Evolutionary conservation across 2,888 invertebrate species (phyloP).

Genomic region (Spatulosminthurus flaviceps): DNA sequence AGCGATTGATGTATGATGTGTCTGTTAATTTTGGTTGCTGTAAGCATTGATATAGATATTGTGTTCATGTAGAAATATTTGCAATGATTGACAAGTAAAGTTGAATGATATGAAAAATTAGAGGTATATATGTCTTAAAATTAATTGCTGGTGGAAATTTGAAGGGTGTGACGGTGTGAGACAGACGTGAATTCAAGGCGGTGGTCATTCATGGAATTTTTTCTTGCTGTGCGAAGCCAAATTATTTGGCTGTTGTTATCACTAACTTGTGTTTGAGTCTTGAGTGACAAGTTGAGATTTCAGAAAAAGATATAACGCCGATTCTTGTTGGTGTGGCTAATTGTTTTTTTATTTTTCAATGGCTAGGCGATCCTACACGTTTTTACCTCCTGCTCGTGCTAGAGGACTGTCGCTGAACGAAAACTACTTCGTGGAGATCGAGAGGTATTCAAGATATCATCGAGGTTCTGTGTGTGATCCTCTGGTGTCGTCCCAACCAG

Average conservation of each 20-base stretch:
- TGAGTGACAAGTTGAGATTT: background rate
- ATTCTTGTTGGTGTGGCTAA: background rate
- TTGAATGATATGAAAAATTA: too few species aligned
- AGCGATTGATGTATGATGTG: too few species aligned
- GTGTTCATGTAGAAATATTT: too few species aligned
- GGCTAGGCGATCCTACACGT: conserved; percentile 42
- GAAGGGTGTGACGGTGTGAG: too few species aligned
- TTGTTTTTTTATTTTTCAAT: conserved; percentile 21
- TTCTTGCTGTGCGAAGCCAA: background rate
- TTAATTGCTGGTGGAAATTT: too few species aligned
- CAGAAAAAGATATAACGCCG: background rate
- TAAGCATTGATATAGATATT: too few species aligned
- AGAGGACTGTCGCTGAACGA: conserved; percentile 41
- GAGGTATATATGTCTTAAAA: too few species aligned
- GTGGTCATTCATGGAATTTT: background rate
- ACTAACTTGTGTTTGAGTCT: background rate
- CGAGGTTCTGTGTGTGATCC: background rate
- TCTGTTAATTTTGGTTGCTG: too few species aligned
- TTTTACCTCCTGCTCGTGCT: conserved; percentile 28
- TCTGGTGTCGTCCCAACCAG: conserved; percentile 4
- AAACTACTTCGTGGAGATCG: conserved; percentile 4
- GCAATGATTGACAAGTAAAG: too few species aligned
- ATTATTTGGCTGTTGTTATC: background rate
- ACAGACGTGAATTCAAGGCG: too few species aligned
- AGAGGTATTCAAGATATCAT: background rate